Evolutionary conservation across 2,888 invertebrate genomes (phyloP).

Genomic region (Andrena dorsata): DNA sequence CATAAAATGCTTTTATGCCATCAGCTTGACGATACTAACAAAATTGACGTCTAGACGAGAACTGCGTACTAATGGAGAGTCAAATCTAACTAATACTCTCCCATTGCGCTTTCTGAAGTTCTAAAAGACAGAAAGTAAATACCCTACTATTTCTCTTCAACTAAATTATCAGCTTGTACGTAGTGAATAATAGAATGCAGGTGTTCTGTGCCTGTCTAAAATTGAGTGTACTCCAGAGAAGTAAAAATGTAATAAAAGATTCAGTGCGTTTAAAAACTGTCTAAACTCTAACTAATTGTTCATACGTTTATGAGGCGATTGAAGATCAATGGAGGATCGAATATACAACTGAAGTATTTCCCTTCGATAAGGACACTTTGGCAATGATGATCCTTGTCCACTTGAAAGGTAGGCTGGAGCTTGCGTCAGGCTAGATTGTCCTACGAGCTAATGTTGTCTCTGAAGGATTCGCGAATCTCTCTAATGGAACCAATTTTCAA

Average conservation of each 20-base stretch:
- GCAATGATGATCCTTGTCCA: conserved; percentile 25
- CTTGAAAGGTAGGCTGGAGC: conserved; percentile 30
- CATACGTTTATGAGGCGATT: not conserved
- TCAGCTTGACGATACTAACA: conserved; percentile 47
- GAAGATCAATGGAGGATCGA: conserved; percentile 13
- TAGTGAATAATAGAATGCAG: not conserved
- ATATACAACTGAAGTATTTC: conserved; percentile 4
- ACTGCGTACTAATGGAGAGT: conserved; percentile 40
- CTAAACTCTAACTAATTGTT: not conserved
- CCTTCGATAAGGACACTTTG: conserved; percentile 8
- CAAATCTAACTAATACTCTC: conserved; percentile 39
- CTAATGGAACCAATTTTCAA: not conserved
- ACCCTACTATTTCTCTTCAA: not conserved
- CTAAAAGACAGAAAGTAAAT: not conserved
- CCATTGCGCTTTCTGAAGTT: conserved; percentile 2
- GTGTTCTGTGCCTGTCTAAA: too few species aligned
- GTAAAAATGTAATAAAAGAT: too few species aligned
- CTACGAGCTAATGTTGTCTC: conserved; percentile 22
- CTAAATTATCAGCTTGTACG: not conserved
- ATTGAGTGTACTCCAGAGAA: too few species aligned
- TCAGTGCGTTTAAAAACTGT: not conserved
- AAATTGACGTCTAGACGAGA: conserved; percentile 43
- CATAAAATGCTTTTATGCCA: conserved; percentile 57
- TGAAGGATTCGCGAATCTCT: conserved; percentile 2
- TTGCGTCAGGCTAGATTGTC: conserved; percentile 21